Percentiles rank a stretch among this genome's conserved stretches.
Conservation (phyloP, 2,888 invertebrate genomes). For the Eretmocerus hayati region DNA sequence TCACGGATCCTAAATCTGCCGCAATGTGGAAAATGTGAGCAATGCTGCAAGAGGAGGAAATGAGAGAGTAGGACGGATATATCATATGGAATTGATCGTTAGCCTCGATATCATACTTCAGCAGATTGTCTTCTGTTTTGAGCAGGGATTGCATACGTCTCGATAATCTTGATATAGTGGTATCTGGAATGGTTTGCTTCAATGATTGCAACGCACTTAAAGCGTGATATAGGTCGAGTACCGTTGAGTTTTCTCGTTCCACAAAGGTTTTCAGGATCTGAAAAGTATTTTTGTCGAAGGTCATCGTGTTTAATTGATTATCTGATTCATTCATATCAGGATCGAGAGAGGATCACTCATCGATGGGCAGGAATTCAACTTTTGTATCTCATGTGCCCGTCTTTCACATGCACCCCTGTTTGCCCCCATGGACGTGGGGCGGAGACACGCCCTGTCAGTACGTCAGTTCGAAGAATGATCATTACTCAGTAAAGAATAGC, state of each 20-base stretch:
- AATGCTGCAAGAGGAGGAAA: constrained; percentile 52
- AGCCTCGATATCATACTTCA: constrained; percentile 51
- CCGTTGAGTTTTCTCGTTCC: constrained; percentile 60
- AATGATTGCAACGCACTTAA: constrained; percentile 62
- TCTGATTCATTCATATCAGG: no score
- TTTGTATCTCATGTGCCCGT: no score
- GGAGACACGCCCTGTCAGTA: no score
- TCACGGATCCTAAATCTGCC: constrained; percentile 63
- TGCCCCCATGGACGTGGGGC: no score
- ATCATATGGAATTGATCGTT: neutral
- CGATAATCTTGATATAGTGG: constrained; percentile 56
- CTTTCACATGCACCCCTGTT: no score
- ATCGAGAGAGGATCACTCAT: no score
- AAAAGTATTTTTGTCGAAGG: no score
- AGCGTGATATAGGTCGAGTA: constrained; percentile 69
- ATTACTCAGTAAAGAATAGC: no score
- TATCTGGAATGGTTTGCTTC: constrained; percentile 58
- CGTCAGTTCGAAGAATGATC: no score
- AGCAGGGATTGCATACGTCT: constrained; percentile 68
- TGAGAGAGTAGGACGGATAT: no score
- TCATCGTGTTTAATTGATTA: no score
- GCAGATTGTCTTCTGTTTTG: constrained; percentile 77
- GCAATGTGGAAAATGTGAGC: constrained; percentile 80
- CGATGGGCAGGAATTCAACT: no score
- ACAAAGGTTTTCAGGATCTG: constrained; percentile 51